Conservation (phyloP, 2,113 vertebrate genomes). For the Theristicus caerulescens region DNA sequence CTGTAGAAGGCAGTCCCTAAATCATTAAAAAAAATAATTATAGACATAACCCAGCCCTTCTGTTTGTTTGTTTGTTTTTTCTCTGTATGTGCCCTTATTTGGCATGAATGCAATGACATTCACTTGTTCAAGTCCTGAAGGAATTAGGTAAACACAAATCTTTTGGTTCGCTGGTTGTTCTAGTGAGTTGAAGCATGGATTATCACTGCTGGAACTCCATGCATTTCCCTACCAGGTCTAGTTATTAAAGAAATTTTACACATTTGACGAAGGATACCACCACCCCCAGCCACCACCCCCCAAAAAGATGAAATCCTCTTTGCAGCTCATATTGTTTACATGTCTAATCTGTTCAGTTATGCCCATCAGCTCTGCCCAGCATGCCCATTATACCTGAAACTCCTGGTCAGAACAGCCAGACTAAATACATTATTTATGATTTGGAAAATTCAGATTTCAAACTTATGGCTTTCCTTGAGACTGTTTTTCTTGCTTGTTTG, state of each 20-base stretch:
- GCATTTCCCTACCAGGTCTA: neutral
- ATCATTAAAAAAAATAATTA: neutral
- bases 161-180: neutral
- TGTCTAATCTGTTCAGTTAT: neutral
- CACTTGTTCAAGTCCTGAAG: neutral
- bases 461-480: neutral
- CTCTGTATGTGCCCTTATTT: neutral
- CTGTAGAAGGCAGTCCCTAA: neutral
- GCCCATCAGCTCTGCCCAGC: slow-evolving; percentile 4
- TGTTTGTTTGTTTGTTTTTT: neutral
- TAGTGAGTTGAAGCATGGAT: neutral
- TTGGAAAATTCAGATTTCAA: neutral
- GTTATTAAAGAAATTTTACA: slow-evolving; percentile 16
- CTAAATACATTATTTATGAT: neutral
- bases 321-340: neutral
- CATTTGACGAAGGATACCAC: neutral
- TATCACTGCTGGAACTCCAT: neutral
- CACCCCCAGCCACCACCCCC: rapidly evolving
- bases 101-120: neutral
- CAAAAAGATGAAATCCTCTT: slow-evolving; percentile 1
- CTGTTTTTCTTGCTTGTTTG: neutral
- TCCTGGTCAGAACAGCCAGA: neutral
- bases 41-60: neutral
- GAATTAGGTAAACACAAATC: neutral
- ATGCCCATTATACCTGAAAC: neutral